Base-by-base conservation (phyloP, 2,113 vertebrate genomes). In the Cyphomyrus discorhynchus region DNA sequence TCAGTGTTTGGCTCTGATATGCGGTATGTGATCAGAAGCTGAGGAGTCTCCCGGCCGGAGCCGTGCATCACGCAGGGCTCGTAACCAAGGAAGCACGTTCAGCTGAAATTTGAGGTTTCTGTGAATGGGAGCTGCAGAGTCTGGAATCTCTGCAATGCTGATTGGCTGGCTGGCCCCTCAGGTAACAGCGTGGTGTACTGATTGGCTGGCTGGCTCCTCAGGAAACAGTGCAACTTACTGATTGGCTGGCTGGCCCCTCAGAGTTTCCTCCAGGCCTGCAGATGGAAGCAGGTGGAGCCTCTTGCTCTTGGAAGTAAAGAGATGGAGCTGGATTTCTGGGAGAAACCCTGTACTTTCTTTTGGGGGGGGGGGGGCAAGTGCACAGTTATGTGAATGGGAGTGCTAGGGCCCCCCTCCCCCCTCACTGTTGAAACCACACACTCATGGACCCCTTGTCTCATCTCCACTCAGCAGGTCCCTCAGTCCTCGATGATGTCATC, bases 401-500 rank as follows among this genome's bases (percentile, higher is more conserved):
- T 19, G n/a, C 66, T 70, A 3, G 10, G 62, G n/a, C 17, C 5
- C 74, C 4, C 27, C 27, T 35, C 74, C 9, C 15, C 74, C 11
- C 27, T 17, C 66, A 10, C 31, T 80, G 3, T 17, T 42, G 35
- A 31, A 31, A 15, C 39, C 31, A 31, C 77, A 7, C 39, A 39
- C 15, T 83, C 84, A 83, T 11, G 39, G 39, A 46, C 80, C 5
- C 27, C 3, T 49, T 24, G 1, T 90, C 88, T n/a, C 47, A 42
- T 50, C 49, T 35, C 50, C 85, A n/a, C 53, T 80, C 82, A 24
- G 1, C 95, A 98, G 97, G 96, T 96, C n/a, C 97, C 95, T 93
- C 97, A 96, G 93, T 96, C 92, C 91, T 91, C 93, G 3, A 97
- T 97, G 96, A 97, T 97, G 96, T 98, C 99, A 95, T 98, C 98